Conservation (phyloP, 2,113 vertebrate genomes). For the Chionodraco myersi region DNA sequence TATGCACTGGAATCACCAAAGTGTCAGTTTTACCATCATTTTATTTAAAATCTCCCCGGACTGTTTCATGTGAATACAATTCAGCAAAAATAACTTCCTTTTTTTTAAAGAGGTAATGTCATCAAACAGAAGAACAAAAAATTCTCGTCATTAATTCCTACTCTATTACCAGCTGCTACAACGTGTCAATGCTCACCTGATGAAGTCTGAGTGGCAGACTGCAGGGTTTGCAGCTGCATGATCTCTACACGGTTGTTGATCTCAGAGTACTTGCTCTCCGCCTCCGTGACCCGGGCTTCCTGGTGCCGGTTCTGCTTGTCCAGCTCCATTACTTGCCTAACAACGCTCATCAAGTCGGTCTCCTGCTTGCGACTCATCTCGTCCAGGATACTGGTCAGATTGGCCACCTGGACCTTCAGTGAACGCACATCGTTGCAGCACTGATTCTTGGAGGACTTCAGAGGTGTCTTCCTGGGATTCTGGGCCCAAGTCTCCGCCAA, state of each 20-base stretch:
- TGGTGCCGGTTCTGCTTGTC: constrained; percentile 89
- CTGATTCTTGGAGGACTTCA: constrained; percentile 73
- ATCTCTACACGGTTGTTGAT: constrained; percentile 96
- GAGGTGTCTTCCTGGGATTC: constrained; percentile 82
- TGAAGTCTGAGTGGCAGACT: constrained; percentile 90
- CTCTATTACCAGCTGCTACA: background rate
- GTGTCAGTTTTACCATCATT: background rate
- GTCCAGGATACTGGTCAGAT: constrained; percentile 89
- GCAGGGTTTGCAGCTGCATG: constrained; percentile 93
- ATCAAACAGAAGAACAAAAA: background rate
- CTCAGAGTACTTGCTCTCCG: constrained; percentile 94
- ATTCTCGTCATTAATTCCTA: background rate
- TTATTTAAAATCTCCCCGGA: background rate
- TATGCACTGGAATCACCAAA: background rate
- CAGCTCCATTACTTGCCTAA: constrained; percentile 94
- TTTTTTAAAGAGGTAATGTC: background rate
- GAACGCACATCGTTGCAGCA: constrained; percentile 92
- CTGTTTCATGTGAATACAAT: background rate
- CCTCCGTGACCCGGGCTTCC: constrained; percentile 88
- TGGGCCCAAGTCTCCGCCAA: constrained; percentile 80
- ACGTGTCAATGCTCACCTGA: constrained; percentile 87
- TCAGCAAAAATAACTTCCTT: background rate
- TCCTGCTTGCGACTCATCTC: constrained; percentile 93
- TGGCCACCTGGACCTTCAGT: constrained; percentile 92
- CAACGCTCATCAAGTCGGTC: constrained; percentile 86